These are phyloP conservation scores for Leptobrachium leishanense DNA, from an alignment of 2,113 vertebrate species.

Conservation along the genomic window DNA sequence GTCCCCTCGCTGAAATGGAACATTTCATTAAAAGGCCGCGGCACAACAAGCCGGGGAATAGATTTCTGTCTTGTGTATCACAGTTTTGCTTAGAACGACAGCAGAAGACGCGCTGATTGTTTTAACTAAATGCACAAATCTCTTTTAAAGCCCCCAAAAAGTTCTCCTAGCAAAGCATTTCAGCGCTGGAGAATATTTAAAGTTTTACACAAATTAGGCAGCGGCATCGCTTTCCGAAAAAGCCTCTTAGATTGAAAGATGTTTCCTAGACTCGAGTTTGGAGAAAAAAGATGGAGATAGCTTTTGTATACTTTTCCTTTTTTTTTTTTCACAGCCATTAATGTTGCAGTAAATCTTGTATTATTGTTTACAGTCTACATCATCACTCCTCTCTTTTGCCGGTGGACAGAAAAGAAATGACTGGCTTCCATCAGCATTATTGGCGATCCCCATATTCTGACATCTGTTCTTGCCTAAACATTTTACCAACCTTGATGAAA, in stretches of 20 bases:
- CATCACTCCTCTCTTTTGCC: conserved; percentile 80
- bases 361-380: conserved; percentile 65
- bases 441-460: conserved; percentile 86
- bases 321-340: conserved; percentile 57
- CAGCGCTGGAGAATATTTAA: conserved; percentile 58
- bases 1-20: not conserved
- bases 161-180: conserved; percentile 40
- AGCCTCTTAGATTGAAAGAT: conserved; percentile 64
- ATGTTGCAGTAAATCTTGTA: conserved; percentile 66
- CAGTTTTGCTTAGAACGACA: too few relatives aligned
- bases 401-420: conserved; percentile 87
- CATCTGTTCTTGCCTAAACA: conserved; percentile 94
- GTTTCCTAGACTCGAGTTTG: conserved; percentile 60
- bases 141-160: conserved; percentile 62
- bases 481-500: conserved; percentile 91
- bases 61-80: not conserved
- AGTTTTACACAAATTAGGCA: conserved; percentile 50
- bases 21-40: not conserved
- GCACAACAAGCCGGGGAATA: not conserved
- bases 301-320: conserved; percentile 65
- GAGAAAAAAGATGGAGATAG: conserved; percentile 59
- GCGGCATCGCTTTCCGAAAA: conserved; percentile 53
- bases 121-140: conserved; percentile 62
- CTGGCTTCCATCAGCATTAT: conserved; percentile 89
- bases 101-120: conserved; percentile 46